Conservation (phyloP, 2,888 invertebrate genomes). For the Saturnia pavonia region DNA sequence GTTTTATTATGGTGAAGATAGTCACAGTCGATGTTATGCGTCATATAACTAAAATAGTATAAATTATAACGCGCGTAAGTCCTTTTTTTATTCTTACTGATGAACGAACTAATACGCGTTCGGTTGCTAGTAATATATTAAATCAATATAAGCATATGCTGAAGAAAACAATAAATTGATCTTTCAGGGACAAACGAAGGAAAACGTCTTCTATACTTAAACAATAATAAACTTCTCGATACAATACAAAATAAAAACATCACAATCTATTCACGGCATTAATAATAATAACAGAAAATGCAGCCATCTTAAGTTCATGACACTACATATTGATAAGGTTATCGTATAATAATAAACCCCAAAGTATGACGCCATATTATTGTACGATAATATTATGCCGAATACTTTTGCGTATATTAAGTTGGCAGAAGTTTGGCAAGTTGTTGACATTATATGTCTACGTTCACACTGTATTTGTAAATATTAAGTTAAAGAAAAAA, state of each 20-base stretch:
- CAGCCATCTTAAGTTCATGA: conserved; percentile 4
- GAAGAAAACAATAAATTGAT: too few relatives aligned
- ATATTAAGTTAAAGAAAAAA: not conserved
- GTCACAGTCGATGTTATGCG: too few relatives aligned
- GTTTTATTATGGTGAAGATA: too few relatives aligned
- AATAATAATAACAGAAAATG: not conserved
- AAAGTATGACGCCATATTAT: not conserved
- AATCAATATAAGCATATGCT: too few relatives aligned
- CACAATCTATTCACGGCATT: not conserved
- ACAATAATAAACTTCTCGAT: too few relatives aligned
- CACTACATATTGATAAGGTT: not conserved
- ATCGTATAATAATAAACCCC: not conserved
- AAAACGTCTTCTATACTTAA: too few relatives aligned
- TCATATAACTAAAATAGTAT: too few relatives aligned
- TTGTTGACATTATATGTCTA: conserved; percentile 27
- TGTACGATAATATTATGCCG: conserved; percentile 1
- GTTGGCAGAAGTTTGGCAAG: conserved; percentile 16
- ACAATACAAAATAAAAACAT: not conserved
- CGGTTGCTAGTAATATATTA: too few relatives aligned
- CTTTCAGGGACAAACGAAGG: too few relatives aligned
- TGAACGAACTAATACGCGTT: too few relatives aligned
- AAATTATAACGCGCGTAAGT: too few relatives aligned
- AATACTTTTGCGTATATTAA: not conserved
- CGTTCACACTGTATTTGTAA: conserved; percentile 31
- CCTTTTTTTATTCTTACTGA: too few relatives aligned